Conservation (phyloP, 2,888 invertebrate species). For the Buathra laborator region DNA sequence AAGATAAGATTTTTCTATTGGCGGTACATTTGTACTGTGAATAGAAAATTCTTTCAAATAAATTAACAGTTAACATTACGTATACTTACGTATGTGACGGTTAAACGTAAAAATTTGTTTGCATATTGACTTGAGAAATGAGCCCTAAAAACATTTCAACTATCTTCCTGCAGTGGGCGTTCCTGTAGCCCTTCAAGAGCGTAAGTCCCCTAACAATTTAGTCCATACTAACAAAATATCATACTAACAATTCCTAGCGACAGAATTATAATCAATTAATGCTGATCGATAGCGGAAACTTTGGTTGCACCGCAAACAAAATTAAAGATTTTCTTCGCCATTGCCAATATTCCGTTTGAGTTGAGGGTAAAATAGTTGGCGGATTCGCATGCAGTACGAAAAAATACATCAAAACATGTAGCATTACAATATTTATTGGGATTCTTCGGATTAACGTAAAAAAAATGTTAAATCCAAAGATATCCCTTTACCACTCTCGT, state of each 20-base stretch:
- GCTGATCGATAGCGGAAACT: too few species aligned
- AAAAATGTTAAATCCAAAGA: too few species aligned
- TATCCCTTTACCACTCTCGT: too few species aligned
- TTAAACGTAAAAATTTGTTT: constrained; percentile 65
- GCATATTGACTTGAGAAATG: constrained; percentile 72
- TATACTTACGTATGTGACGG: constrained; percentile 1
- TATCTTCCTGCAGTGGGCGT: constrained; percentile 76
- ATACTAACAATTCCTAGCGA: constrained; percentile 1
- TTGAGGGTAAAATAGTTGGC: too few species aligned
- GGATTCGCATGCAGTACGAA: too few species aligned
- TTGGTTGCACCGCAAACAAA: too few species aligned
- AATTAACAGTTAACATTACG: background rate
- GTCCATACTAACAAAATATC: background rate
- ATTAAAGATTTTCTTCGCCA: too few species aligned
- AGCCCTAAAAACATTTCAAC: constrained; percentile 70
- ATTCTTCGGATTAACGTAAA: too few species aligned
- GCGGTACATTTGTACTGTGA: background rate
- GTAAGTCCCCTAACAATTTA: constrained; percentile 76
- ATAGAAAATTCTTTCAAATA: too few species aligned
- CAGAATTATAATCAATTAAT: background rate
- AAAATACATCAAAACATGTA: too few species aligned
- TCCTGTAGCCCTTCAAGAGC: constrained; percentile 77
- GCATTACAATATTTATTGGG: too few species aligned
- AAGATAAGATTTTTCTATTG: background rate
- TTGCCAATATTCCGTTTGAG: too few species aligned